Evolutionary conservation across 2,113 vertebrate species (phyloP).

Genomic region (Merops nubicus): DNA sequence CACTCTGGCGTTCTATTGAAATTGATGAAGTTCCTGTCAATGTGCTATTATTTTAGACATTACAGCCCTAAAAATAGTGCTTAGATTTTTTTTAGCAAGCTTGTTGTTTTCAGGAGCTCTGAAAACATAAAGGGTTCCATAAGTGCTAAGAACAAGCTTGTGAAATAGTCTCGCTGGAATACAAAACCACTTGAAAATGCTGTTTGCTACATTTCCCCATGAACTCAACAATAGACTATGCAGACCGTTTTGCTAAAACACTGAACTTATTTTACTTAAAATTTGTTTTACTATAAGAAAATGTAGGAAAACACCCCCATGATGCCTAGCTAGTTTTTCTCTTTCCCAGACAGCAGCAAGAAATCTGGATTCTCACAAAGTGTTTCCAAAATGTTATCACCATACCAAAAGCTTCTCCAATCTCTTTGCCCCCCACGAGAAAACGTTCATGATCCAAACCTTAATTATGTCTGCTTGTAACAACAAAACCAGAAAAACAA

Average conservation of each 20-base stretch:
- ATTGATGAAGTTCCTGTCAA: conserved; percentile 12
- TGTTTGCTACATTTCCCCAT: conserved; percentile 14
- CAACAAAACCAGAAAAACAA: neutral
- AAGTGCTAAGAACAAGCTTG: conserved; percentile 42
- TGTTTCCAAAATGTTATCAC: neutral
- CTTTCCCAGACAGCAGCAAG: neutral
- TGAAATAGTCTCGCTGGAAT: conserved; percentile 42
- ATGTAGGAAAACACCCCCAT: neutral
- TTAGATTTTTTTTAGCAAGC: neutral
- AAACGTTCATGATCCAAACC: neutral
- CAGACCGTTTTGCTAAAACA: neutral
- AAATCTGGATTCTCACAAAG: neutral
- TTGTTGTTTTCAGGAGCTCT: conserved; percentile 52
- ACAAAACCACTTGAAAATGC: conserved; percentile 59
- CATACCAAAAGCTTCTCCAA: neutral
- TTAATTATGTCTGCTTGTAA: neutral
- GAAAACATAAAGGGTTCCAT: conserved; percentile 57
- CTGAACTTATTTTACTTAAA: neutral
- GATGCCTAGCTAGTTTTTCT: neutral
- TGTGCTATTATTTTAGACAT: conserved; percentile 37
- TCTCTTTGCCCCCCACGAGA: neutral
- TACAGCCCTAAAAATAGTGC: conserved; percentile 3
- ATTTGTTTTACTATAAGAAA: neutral
- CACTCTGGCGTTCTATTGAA: neutral
- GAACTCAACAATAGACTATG: conserved; percentile 1